These are phyloP conservation scores for Cygnus atratus DNA, from an alignment of 2,113 vertebrate species.

Conservation along the genomic window DNA sequence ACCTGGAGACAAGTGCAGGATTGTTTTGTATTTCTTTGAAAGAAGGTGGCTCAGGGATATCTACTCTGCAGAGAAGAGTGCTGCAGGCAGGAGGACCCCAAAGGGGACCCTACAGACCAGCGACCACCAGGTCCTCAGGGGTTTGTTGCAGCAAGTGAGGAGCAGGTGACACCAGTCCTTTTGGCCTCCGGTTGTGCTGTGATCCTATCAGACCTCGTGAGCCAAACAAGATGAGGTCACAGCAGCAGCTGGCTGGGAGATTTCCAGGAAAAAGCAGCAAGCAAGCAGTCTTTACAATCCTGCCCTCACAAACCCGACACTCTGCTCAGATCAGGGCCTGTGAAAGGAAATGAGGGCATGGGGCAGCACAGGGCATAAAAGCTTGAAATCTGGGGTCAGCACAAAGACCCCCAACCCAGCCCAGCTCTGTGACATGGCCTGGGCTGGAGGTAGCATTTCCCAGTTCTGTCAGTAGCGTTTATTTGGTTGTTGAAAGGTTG, in stretches of 20 bases:
- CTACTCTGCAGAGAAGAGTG: neutral
- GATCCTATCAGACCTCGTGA: conserved; percentile 40
- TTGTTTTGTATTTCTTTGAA: neutral
- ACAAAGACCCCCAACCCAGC: neutral
- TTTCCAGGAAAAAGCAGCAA: conserved; percentile 50
- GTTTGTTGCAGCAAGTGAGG: neutral
- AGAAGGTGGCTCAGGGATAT: neutral
- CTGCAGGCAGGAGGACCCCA: neutral
- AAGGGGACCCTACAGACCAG: neutral
- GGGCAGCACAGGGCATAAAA: neutral
- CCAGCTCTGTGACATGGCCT: neutral
- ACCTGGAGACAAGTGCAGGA: neutral
- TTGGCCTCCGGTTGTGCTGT: neutral
- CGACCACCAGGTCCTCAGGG: fast-evolving
- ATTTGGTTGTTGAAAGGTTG: neutral
- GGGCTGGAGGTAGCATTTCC: neutral
- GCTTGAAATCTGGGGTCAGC: neutral
- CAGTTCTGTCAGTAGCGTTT: neutral
- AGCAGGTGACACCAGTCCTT: conserved; percentile 7
- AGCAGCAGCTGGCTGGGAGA: conserved; percentile 57
- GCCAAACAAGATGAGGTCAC: conserved; percentile 18
- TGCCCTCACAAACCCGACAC: neutral
- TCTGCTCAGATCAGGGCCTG: neutral
- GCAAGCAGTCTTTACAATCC: neutral
- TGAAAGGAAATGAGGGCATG: neutral